Conservation (phyloP, 2,888 invertebrate genomes). For the Schizaphis graminum region DNA sequence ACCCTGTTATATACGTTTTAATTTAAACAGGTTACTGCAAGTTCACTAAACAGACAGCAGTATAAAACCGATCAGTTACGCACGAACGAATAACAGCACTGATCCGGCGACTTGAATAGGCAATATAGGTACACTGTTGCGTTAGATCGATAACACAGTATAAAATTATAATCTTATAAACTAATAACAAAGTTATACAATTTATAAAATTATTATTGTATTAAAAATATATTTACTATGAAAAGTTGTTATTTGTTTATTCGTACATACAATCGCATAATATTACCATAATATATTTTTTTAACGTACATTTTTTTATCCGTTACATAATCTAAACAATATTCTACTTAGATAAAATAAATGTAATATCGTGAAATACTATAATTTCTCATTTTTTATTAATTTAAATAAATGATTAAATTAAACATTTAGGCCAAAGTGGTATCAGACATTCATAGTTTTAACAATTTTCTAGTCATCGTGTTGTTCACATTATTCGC, state of each 20-base stretch:
- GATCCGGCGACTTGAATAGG: conserved; percentile 42
- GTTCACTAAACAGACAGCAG: not conserved
- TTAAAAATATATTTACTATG: not conserved
- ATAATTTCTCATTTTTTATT: not conserved
- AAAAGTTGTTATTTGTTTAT: not conserved
- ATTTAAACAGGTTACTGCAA: not conserved
- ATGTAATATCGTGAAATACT: not conserved
- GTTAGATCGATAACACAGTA: not conserved
- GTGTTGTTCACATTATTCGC: not conserved
- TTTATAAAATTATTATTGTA: not conserved
- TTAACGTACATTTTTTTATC: not conserved
- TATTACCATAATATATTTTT: not conserved
- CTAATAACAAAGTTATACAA: not conserved
- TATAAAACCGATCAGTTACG: conserved; percentile 15
- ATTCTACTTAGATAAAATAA: not conserved
- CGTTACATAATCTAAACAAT: not conserved
- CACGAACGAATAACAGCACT: conserved; percentile 1
- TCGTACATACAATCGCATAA: not conserved
- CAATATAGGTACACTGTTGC: conserved; percentile 49
- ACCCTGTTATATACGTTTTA: not conserved
- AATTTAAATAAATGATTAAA: not conserved
- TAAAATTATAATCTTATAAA: not conserved
- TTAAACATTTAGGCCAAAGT: not conserved
- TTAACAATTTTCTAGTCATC: not conserved
- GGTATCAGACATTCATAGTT: not conserved